Conservation (phyloP, 2,113 vertebrate genomes). For the Bos taurus region ARS-UCD2.0 NC_037350.1:20349501-20350000, state of each 20-base stretch:
- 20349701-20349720: conserved; percentile 9
- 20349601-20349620: background rate
- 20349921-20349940: background rate
- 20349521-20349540: background rate
- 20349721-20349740: background rate
- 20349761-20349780: background rate
- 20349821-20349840: background rate
- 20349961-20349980: too few relatives aligned
- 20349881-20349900: background rate
- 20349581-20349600: background rate
- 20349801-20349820: background rate
- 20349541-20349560: background rate
- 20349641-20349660: background rate
- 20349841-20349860: background rate
- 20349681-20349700: background rate
- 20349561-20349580: background rate
- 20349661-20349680: background rate
- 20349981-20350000: too few relatives aligned
- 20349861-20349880: background rate
- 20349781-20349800: background rate
- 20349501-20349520: background rate
- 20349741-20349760: background rate
- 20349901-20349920: background rate
- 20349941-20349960: background rate
- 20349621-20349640: background rate